Evolutionary conservation across 1,140 invertebrate genomes (phyloP).

Genomic region (Sinella curviseta): DNA sequence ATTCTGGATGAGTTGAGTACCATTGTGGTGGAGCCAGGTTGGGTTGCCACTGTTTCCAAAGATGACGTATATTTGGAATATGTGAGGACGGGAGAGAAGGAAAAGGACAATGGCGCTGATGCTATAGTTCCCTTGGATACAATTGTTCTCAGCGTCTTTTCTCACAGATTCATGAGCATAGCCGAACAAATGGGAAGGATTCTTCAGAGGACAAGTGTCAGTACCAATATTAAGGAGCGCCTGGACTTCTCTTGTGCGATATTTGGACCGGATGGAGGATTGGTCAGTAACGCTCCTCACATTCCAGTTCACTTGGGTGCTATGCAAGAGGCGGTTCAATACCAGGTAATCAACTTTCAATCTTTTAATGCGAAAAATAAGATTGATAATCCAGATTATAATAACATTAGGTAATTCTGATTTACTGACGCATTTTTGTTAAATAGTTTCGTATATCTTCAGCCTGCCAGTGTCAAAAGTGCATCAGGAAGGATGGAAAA

Average conservation of each 20-base stretch:
- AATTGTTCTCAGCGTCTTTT: conserved; percentile 97
- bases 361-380: no score
- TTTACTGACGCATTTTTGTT: neutral
- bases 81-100: conserved; percentile 48
- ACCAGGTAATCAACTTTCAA: no score
- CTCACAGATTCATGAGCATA: conserved; percentile 98
- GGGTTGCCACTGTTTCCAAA: neutral
- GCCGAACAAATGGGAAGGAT: conserved; percentile 97
- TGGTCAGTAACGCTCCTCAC: conserved; percentile 95
- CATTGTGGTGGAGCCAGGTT: conserved; percentile 84
- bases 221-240: conserved; percentile 96
- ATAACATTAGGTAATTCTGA: no score
- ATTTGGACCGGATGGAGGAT: conserved; percentile 93
- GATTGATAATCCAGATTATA: no score
- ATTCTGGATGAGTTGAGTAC: conserved; percentile 94
- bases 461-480: neutral
- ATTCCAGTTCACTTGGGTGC: conserved; percentile 97
- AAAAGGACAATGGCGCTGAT: conserved; percentile 46
- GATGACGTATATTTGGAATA: conserved; percentile 7
- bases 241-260: conserved; percentile 98
- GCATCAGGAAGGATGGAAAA: no score
- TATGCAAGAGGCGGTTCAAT: conserved; percentile 79
- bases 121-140: conserved; percentile 80
- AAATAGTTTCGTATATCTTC: neutral
- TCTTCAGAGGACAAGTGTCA: conserved; percentile 87